Evolutionary conservation across 2,888 invertebrate genomes (phyloP).

Genomic region (Heliconius sara): DNA sequence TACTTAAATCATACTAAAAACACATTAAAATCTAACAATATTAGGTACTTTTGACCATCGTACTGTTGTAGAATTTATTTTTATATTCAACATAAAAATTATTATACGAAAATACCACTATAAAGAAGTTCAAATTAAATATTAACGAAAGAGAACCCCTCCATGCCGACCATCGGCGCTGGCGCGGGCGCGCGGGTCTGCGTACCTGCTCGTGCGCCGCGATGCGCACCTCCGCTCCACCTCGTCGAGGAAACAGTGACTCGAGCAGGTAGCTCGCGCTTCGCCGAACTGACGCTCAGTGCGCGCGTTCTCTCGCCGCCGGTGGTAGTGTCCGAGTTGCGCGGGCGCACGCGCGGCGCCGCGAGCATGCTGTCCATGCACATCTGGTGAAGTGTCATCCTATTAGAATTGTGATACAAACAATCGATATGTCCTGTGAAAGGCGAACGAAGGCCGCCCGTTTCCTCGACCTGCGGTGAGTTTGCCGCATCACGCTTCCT

Average conservation of each 20-base stretch:
- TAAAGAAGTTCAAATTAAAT: conserved; percentile 37
- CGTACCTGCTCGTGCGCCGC: conserved; percentile 66
- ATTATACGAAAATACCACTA: conserved; percentile 47
- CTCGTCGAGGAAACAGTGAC: conserved; percentile 69
- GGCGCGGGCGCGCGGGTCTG: conserved; percentile 49
- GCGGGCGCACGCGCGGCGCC: conserved; percentile 69
- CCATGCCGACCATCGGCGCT: conserved; percentile 54
- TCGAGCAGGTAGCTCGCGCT: conserved; percentile 71
- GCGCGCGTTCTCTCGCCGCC: conserved; percentile 82
- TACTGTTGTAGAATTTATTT: neutral
- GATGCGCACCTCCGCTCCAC: conserved; percentile 80
- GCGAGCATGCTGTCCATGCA: conserved; percentile 74
- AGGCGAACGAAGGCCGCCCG: conserved; percentile 81
- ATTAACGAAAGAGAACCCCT: conserved; percentile 42
- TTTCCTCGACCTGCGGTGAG: conserved; percentile 83
- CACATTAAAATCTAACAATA: neutral
- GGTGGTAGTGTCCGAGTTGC: conserved; percentile 80
- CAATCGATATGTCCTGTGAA: conserved; percentile 81
- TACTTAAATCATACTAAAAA: neutral
- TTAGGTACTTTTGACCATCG: neutral
- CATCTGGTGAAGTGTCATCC: conserved; percentile 76
- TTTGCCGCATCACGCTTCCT: conserved; percentile 72
- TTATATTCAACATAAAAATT: neutral
- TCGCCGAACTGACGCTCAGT: conserved; percentile 71
- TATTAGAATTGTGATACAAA: conserved; percentile 71